Percentiles rank a stretch among this genome's conserved stretches.
These are phyloP conservation scores for Nasonia giraulti DNA, from an alignment of 1,140 invertebrate species.

Conservation along the genomic window DNA sequence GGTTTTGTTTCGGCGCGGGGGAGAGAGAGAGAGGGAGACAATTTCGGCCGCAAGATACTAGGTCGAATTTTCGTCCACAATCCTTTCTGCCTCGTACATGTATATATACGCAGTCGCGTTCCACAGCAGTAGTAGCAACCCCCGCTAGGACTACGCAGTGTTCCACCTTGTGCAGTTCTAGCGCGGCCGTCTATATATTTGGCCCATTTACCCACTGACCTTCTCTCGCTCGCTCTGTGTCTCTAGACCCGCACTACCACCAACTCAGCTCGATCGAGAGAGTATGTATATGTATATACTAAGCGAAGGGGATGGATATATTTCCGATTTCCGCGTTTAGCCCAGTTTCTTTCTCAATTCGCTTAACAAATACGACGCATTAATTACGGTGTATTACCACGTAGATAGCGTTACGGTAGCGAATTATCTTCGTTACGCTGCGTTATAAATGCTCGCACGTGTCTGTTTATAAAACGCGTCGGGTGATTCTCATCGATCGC, in stretches of 20 bases:
- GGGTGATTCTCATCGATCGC: no score
- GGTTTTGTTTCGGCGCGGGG: not conserved
- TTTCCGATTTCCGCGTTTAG: conserved; percentile 6
- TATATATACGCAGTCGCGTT: not conserved
- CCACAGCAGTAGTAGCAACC: not conserved
- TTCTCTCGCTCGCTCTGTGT: conserved; percentile 32
- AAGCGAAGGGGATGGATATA: not conserved
- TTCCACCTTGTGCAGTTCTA: conserved; percentile 19
- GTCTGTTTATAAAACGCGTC: no score
- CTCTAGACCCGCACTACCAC: not conserved
- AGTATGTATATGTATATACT: not conserved
- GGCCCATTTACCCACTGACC: conserved; percentile 65
- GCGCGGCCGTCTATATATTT: conserved; percentile 52
- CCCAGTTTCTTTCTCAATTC: not conserved
- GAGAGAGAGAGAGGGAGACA: not conserved
- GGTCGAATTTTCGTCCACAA: conserved; percentile 24
- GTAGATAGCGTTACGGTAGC: no score
- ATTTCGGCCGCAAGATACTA: not conserved
- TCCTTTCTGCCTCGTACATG: not conserved
- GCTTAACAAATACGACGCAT: no score
- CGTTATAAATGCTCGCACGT: not conserved
- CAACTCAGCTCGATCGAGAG: not conserved
- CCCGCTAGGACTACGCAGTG: conserved; percentile 29
- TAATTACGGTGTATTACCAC: no score
- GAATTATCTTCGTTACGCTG: not conserved